Conservation (phyloP, 2,113 vertebrate species). For the sheep (Ovis aries) region ARS-UI_Ramb_v3.0 NC_056078.1:2671001-2671500, state of each 20-base stretch:
- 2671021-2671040: not conserved
- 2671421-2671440: not conserved
- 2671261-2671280: not conserved
- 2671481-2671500: not conserved
- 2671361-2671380: not conserved
- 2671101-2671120: rapidly evolving
- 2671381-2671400: not conserved
- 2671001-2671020: not conserved
- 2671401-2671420: not conserved
- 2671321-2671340: not conserved
- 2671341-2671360: not conserved
- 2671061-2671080: not conserved
- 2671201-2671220: not conserved
- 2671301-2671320: not conserved
- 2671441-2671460: not conserved
- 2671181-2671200: not conserved
- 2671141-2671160: not conserved
- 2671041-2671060: not conserved
- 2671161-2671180: not conserved
- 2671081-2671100: not conserved
- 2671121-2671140: rapidly evolving
- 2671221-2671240: not conserved
- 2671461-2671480: not conserved
- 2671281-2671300: not conserved
- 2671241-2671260: not conserved